phyloP scores from a whole-genome alignment of 2,888 invertebrate genomes.

The Rotaria socialis region DNA sequence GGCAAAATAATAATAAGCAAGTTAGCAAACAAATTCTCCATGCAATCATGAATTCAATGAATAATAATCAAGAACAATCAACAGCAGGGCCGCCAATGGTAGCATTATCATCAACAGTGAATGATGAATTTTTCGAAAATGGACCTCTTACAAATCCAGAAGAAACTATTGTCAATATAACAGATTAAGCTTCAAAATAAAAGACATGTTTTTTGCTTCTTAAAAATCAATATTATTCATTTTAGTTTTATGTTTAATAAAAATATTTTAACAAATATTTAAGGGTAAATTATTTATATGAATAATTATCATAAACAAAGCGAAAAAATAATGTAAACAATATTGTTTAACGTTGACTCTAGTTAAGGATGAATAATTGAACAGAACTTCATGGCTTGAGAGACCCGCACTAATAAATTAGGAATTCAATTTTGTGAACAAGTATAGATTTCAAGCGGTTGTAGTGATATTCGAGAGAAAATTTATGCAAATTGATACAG shows the following conservation, averaged over 20 bases:
- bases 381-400: too few species aligned
- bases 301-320: too few species aligned
- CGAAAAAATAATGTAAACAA: too few species aligned
- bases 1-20: not conserved
- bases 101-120: not conserved
- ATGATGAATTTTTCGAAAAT: slow-evolving; percentile 32
- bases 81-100: not conserved
- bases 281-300: too few species aligned
- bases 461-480: too few species aligned
- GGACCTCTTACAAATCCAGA: slow-evolving; percentile 14
- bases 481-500: too few species aligned
- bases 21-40: slow-evolving; percentile 26
- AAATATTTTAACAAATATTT: not conserved
- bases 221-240: not conserved
- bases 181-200: not conserved
- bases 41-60: slow-evolving; percentile 31
- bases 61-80: not conserved
- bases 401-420: too few species aligned
- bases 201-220: not conserved
- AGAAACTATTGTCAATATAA: not conserved
- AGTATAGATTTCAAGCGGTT: too few species aligned
- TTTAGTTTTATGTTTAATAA: not conserved
- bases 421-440: too few species aligned
- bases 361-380: too few species aligned
- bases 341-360: too few species aligned